These are phyloP conservation scores for Apostichopus leukothele DNA, from an alignment of 53 echinoderm and acorn worm species.

Conservation along the genomic window DNA sequence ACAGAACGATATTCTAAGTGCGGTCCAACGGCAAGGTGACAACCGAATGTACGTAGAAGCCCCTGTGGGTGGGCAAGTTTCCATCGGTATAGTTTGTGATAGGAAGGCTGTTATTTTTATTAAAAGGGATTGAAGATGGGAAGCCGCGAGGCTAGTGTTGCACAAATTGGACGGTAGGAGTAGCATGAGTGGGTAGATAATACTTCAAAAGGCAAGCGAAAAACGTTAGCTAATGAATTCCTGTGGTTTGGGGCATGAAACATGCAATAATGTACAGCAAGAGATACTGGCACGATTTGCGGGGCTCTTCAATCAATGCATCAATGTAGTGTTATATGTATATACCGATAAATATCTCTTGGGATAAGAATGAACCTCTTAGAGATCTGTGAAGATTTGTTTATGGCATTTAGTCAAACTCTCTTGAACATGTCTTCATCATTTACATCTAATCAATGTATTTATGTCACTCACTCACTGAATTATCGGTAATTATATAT, in stretches of 20 bases:
- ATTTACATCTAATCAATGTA: no score
- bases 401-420: no score
- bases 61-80: constrained; percentile 39
- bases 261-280: neutral
- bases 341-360: neutral
- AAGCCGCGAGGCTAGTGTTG: constrained; percentile 20
- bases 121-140: constrained; percentile 20
- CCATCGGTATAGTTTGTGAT: neutral
- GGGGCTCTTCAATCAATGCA: neutral
- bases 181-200: neutral
- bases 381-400: neutral
- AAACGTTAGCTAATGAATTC: constrained; percentile 15
- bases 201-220: neutral
- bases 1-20: neutral
- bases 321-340: neutral
- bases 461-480: no score
- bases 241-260: constrained; percentile 20
- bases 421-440: no score
- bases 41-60: neutral
- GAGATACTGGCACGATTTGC: neutral
- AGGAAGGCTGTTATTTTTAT: constrained; percentile 18
- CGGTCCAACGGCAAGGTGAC: constrained; percentile 21
- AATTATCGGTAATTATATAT: no score
- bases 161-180: neutral
- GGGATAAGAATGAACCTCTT: neutral